Percentiles rank a stretch among this genome's conserved stretches.
Evolutionary conservation across 2,797 vertebrate species (phyloP).

Genomic region (Eulemur mongoz): DNA sequence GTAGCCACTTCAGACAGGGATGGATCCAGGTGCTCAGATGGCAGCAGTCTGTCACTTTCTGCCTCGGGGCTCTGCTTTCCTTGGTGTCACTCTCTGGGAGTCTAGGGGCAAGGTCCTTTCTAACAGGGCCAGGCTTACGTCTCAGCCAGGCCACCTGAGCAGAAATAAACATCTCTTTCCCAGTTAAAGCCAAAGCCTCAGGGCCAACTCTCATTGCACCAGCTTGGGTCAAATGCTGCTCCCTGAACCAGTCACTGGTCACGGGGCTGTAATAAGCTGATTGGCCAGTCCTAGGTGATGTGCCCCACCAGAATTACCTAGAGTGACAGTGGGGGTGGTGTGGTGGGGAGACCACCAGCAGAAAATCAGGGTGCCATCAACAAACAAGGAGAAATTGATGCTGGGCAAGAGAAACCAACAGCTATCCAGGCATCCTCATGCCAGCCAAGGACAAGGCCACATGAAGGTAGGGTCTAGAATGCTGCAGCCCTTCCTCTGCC

Average conservation of each 20-base stretch:
- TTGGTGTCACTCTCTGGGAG: neutral
- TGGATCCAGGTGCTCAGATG: neutral
- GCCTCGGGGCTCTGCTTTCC: neutral
- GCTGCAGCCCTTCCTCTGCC: neutral
- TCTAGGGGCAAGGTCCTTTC: neutral
- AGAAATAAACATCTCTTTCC: neutral
- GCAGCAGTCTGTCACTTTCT: neutral
- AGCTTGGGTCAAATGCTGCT: neutral
- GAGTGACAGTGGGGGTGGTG: neutral
- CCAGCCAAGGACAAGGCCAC: neutral
- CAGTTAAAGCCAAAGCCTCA: neutral
- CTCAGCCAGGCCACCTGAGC: neutral
- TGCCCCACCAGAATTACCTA: neutral
- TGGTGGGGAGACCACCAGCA: neutral
- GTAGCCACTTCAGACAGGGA: neutral
- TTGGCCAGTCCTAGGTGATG: neutral
- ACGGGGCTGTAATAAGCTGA: neutral
- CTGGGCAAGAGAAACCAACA: neutral
- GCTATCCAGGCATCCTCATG: neutral
- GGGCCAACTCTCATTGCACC: neutral
- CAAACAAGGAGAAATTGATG: neutral
- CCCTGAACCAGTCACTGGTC: neutral
- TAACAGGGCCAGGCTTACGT: neutral
- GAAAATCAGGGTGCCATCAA: neutral
- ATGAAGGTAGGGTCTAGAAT: neutral